Percentiles rank a stretch among this genome's conserved stretches.
Evolutionary conservation across 2,797 vertebrate genomes (phyloP).

Genomic region (Mormyrops attenuatus): DNA sequence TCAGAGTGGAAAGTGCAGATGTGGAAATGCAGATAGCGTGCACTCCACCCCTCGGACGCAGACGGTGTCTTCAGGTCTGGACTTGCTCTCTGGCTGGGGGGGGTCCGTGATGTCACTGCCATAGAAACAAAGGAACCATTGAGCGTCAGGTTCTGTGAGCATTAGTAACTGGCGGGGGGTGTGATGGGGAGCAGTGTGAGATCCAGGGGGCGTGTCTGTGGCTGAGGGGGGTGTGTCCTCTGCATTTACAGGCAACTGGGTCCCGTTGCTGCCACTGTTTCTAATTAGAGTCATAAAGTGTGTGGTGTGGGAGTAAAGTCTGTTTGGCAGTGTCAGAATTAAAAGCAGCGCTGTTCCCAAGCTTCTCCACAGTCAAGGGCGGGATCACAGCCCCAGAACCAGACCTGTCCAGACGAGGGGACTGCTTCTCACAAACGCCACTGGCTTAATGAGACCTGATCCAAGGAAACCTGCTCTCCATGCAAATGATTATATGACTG

Average conservation of each 20-base stretch:
- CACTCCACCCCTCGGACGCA: not conserved
- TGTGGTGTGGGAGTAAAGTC: conserved; percentile 11
- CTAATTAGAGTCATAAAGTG: conserved; percentile 30
- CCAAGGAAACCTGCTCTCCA: not conserved
- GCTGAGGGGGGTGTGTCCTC: conserved; percentile 18
- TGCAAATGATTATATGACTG: not conserved
- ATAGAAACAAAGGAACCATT: conserved; percentile 38
- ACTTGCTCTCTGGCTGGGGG: conserved; percentile 25
- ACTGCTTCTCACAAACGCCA: not conserved
- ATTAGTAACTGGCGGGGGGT: conserved; percentile 9
- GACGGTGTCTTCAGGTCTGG: conserved; percentile 25
- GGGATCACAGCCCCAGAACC: not conserved
- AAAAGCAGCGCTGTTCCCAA: conserved; percentile 16
- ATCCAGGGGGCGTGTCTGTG: conserved; percentile 7
- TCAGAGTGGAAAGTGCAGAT: not conserved
- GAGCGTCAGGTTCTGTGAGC: conserved; percentile 26
- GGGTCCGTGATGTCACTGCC: not conserved
- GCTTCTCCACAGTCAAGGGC: not conserved
- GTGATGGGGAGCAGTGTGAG: not conserved
- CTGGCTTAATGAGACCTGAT: not conserved
- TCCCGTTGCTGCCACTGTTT: conserved; percentile 27
- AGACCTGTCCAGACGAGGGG: not conserved
- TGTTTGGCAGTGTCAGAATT: conserved; percentile 31
- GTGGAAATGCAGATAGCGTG: not conserved
- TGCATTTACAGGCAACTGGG: not conserved